A percentile compares a stretch with the other conserved stretches of the same genome.
phyloP scores from a whole-genome alignment of 2,797 vertebrate genomes.

The Sciurus vulgaris region DNA sequence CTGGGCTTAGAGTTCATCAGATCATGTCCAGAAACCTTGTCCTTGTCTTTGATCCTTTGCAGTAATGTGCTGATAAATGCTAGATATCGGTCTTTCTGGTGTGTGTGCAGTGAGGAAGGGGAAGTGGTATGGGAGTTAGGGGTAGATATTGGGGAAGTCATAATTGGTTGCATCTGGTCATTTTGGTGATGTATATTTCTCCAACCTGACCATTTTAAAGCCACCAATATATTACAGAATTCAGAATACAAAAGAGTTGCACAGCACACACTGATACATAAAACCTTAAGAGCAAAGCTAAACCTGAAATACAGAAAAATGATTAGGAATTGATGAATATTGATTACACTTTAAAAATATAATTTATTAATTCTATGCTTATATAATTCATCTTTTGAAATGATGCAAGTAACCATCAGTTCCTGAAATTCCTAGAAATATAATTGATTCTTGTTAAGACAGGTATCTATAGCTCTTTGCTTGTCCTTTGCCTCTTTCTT shows the following conservation, averaged over 20 bases:
- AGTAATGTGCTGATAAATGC: neutral
- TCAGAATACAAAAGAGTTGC: neutral
- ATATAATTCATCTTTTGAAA: neutral
- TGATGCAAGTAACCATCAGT: neutral
- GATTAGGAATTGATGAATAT: neutral
- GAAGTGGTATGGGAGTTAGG: rapidly evolving
- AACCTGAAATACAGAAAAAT: neutral
- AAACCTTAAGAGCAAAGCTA: neutral
- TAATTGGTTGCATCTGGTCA: neutral
- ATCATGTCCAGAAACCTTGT: neutral
- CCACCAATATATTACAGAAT: neutral
- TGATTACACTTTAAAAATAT: neutral
- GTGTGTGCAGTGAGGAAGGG: rapidly evolving
- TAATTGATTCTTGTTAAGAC: neutral
- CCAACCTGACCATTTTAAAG: neutral
- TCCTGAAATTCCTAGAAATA: neutral
- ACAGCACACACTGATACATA: neutral
- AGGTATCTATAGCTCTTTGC: neutral
- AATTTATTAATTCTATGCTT: neutral
- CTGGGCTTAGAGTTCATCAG: neutral
- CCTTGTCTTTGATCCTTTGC: neutral
- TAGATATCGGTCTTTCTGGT: neutral
- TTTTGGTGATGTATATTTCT: neutral
- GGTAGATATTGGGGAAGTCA: neutral
- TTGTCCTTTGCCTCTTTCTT: neutral